These are phyloP conservation scores for Paramuricea clavata DNA, from an alignment of 92 coral and sea anemone species.

Conservation along the genomic window DNA sequence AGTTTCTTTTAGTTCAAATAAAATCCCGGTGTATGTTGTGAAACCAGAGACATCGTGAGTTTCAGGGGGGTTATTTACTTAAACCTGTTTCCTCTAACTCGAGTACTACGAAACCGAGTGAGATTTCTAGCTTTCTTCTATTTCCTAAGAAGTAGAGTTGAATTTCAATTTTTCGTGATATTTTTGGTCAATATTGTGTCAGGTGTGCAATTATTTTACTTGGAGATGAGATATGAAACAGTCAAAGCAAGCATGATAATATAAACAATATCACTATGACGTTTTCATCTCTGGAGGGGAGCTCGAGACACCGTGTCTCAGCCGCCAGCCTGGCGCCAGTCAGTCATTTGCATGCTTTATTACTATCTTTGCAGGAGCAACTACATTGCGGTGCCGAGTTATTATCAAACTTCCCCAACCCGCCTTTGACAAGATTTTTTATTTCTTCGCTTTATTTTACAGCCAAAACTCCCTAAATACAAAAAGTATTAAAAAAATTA, in stretches of 20 bases:
- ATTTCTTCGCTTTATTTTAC: not conserved
- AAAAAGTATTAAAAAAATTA: not conserved
- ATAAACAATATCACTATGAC: conserved; percentile 42
- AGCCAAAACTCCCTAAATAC: not conserved
- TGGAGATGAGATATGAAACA: conserved; percentile 15
- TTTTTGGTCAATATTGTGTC: not conserved
- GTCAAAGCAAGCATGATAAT: conserved; percentile 21
- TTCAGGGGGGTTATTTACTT: conserved; percentile 41
- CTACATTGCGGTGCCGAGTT: conserved; percentile 8
- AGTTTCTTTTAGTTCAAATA: not conserved
- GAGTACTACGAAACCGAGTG: not conserved
- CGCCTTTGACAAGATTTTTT: not conserved
- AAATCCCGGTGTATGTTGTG: conserved; percentile 7
- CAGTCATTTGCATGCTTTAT: conserved; percentile 57
- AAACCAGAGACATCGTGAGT: not conserved
- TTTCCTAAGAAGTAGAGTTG: not conserved
- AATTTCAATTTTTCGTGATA: not conserved
- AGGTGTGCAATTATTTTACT: conserved; percentile 15
- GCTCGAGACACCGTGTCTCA: conserved; percentile 31
- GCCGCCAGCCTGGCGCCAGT: conserved; percentile 56
- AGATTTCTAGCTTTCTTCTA: not conserved
- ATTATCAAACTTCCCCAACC: not conserved
- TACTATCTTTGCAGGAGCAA: conserved; percentile 51
- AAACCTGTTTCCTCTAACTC: conserved; percentile 22
- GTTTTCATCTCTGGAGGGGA: conserved; percentile 51